Evolutionary conservation across 2,113 vertebrate genomes (phyloP), one percentile per base, ranked within the genome.

Genomic region (Sisor rabdophorus): DNA sequence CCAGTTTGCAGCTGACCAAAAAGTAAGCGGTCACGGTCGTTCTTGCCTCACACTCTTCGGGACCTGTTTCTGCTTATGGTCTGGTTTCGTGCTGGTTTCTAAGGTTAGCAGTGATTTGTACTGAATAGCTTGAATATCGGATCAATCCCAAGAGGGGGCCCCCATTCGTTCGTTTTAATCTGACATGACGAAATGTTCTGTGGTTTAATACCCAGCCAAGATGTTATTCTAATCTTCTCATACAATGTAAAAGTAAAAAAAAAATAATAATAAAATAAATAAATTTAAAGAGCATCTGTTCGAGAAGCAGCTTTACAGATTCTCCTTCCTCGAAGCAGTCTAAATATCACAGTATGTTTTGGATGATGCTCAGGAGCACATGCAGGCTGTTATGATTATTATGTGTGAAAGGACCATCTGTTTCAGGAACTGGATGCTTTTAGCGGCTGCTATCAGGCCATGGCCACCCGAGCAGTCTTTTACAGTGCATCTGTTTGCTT

Each of bases 261-360:
- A 36, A 36, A 36, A n/a, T n/a, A n/a, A n/a, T n/a, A n/a, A n/a
- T n/a, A n/a, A n/a, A n/a, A n/a, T n/a, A 36, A 36, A 36, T 4
- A 61, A 19, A 69, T 20, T 10, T 22, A 55, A 11, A 20, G 47
- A 0, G 9, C 24, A 26, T 9, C 40, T 44, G 15, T 0, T 50
- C 4, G 30, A 48, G 13, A 67, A 48, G 4, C 64, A 26, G 64
- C 16, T 26, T 71, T 65, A 47, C 69, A 16, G 67, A 19, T 44
- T 64, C 78, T 59, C 47, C 67, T 73, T 52, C 55, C 68, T 55
- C 59, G 67, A 76, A 83, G 53, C 80, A 80, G 72, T 78, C 72
- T 78, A 80, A 85, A 85, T 82, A 82, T 85, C 75, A 83, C 77
- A 83, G 79, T 81, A 79, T 78, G 73, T 76, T 83, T 79, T 60